Evolutionary conservation across 1,140 invertebrate species (phyloP), one percentile per base, ranked within the genome.

Genomic region (Drosophila hydei): DNA sequence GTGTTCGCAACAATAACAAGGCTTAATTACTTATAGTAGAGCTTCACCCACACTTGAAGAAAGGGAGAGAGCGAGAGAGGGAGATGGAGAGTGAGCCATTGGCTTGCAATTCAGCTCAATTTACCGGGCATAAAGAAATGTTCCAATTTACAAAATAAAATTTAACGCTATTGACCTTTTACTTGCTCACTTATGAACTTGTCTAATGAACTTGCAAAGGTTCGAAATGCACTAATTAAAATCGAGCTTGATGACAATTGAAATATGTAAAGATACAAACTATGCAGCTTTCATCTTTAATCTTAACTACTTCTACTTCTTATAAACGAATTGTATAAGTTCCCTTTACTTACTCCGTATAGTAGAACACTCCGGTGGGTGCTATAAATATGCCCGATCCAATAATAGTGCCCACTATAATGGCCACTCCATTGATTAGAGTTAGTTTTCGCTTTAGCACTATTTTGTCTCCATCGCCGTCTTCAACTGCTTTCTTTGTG

Each of bases 341-440:
- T 0, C 0, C 0, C 30, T 33, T 1, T 71, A 92, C 93, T 94
- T 79, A 94, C 93, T 93, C 92, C 7, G 94, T 95, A 68, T 94
- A 93, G 9, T 83, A 48, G 78, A 94, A 95, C 16, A 96, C 95
- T 56, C 94, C 95, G 30, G 95, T 94, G 4, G 96, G 96, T 19
- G 96, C 94, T 73, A 97, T 95, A 90, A 97, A 97, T 68, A 97
- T 96, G 48, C 96, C 96, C 33, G 95, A 96, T 11, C 96, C 96
- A 65, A 97, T 96, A 77, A 97, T 97, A 18, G 95, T 96, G 6
- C 96, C 96, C 38, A 97, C 95, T 73, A 97, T 97, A 51, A 97
- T 94, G n/a, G 95, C 95, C n/a, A 97, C 95, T 45, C 96, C 97
- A 92, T 97, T 97, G 75, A 96, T 92, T 8, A 98, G 92, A 4